Evolutionary conservation across 2,797 vertebrate genomes (phyloP), one percentile per base, ranked within the genome.

Genomic region (Pterois miles): DNA sequence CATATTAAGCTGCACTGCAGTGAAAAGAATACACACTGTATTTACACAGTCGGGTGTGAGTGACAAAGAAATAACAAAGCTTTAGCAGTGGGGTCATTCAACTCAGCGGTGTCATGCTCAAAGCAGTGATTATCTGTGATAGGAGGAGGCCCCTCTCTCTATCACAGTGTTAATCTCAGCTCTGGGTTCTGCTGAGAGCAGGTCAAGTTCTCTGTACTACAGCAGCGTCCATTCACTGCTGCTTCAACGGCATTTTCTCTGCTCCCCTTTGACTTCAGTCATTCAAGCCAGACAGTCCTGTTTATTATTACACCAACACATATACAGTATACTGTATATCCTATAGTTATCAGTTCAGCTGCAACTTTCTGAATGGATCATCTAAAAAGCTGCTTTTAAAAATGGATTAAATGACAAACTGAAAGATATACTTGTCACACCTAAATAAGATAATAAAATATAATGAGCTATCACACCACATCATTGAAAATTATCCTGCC

Each of bases 41-140:
- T 71, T 43, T 57, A 53, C 27, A 59, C 57, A 38, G 57, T 71
- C 40, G 38, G 65, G 33, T 58, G 67, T 76, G 66, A 82, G 36
- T 71, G 65, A 78, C 46, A 58, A 75, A 74, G 59, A 80, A 72
- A 74, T 82, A 62, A 48, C 71, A 64, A 36, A 57, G 82, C 64
- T 71, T 29, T 29, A 75, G 62, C 68, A 6, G 48, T 31, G 57
- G 43, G 58, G 56, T 80, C 71, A 33, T 74, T 80, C 31, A 79
- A 6, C 79, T 80, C 77, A 64, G 84, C 23, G 1, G 73, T 1
- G 13, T 69, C 52, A 67, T 27, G 12, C 73, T 91, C 48, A 86
- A 48, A 81, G 58, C 48, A 52, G 22, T 68, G 81, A 85, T 86
- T 74, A 83, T 78, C 68, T 80, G 63, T 78, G 74, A 76, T 64